Evolutionary conservation across 2,888 invertebrate genomes (phyloP), one percentile per base, ranked within the genome.

Genomic region (Ormyrus nitidulus): DNA sequence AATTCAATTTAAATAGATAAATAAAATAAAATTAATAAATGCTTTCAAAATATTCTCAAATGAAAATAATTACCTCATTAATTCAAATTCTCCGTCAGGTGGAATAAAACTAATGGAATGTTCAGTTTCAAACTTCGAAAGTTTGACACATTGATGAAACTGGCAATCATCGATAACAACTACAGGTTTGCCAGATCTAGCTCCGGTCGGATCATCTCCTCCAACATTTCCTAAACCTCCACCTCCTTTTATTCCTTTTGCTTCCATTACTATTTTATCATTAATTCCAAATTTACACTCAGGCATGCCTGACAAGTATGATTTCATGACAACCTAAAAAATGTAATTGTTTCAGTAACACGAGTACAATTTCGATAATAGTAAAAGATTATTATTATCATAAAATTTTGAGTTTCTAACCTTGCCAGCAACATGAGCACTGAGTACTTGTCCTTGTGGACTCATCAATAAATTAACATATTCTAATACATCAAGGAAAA

Each of bases 91-190:
- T 66, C 99, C 99, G 91, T 99, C 99, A 0, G 99, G 99, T 80
- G 99, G 99, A 89, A 99, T 99, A 92, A 99, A 99, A 86, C 98
- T 98, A 90, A 99, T 99, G 89, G 99, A 98, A 93, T 99, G 99
- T 91, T 99, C 99, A 0, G 99, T 99, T 93, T 99, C 99, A 91
- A 99, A 99, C 93, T 99, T 99, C 91, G 98, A 98, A 79, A 99
- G 93, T 91, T 99, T 99, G 70, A 99, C 99, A 90, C 99, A 99
- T 91, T 99, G 99, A 91, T 99, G 99, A 92, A 99, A 99, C 92
- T 99, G 99, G 88, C 99, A 99, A 92, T 99, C 99, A 89, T 99
- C 99, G 86, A 99, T 99, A 44, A 99, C 99, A n/a, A 99, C 99
- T 58, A 99, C 97, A 0, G 98, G 98, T 91, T 99, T 99, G 72